These are phyloP conservation scores for Sturnus vulgaris DNA, from an alignment of 2,113 vertebrate species.

Conservation along the genomic window DNA sequence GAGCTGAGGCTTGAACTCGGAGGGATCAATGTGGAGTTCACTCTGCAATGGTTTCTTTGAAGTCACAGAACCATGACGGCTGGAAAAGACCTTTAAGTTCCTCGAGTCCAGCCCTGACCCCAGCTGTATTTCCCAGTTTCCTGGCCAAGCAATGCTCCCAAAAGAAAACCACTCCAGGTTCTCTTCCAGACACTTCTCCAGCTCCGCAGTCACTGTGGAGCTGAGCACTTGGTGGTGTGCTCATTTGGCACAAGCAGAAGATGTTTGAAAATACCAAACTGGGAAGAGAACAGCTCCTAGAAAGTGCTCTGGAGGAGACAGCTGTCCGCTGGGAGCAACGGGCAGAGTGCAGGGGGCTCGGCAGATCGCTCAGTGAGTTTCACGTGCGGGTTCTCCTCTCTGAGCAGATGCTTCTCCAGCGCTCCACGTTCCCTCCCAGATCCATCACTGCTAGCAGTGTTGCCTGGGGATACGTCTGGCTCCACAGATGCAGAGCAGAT, in stretches of 20 bases:
- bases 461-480: conserved; percentile 46
- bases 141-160: neutral
- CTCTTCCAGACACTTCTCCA: neutral
- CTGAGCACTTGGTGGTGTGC: neutral
- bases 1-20: neutral
- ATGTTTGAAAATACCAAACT: neutral
- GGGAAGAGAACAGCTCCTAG: neutral
- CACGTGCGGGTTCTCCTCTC: neutral
- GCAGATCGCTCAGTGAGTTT: neutral
- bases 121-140: neutral
- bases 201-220: neutral
- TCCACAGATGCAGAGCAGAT: conserved; percentile 58
- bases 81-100: neutral
- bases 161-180: neutral
- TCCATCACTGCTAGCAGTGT: neutral
- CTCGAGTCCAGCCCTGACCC: neutral
- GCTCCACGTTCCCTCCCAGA: conserved; percentile 1
- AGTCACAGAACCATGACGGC: neutral
- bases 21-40: rapidly evolving
- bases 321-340: neutral
- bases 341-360: neutral
- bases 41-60: neutral
- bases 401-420: conserved; percentile 24
- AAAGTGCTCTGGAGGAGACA: neutral
- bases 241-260: neutral